These are phyloP conservation scores for Parambassis ranga DNA, from an alignment of 2,797 vertebrate genomes.

Conservation along the genomic window DNA sequence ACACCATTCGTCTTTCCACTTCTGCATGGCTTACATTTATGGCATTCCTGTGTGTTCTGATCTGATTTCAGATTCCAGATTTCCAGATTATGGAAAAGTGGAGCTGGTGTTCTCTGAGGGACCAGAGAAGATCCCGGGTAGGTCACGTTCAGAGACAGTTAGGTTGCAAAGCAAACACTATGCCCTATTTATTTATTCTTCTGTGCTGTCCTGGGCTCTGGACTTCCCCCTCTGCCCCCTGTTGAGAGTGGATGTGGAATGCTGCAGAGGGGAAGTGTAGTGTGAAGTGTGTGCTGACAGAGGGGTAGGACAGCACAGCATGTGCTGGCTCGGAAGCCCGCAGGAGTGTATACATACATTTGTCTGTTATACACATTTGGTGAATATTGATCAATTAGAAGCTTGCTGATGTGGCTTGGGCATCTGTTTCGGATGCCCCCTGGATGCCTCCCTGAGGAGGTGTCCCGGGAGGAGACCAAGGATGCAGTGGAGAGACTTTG, in stretches of 20 bases:
- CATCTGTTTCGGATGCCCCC: no score
- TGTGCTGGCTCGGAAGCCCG: conserved; percentile 45
- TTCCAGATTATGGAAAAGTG: conserved; percentile 90
- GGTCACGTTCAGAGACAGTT: background rate
- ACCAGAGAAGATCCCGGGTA: conserved; percentile 91
- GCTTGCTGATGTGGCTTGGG: no score
- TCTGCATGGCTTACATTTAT: conserved; percentile 10
- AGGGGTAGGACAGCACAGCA: conserved; percentile 66
- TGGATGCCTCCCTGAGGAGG: no score
- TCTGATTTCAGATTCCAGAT: conserved; percentile 89
- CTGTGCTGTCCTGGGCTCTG: background rate
- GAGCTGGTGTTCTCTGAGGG: conserved; percentile 92
- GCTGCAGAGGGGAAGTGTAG: conserved; percentile 68
- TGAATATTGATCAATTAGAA: no score
- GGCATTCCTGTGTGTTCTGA: conserved; percentile 37
- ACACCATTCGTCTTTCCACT: conserved; percentile 26
- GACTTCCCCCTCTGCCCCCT: conserved; percentile 36
- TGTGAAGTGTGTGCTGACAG: conserved; percentile 78
- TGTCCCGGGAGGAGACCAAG: no score
- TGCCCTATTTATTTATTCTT: conserved; percentile 10
- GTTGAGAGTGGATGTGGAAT: conserved; percentile 65
- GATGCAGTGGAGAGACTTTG: no score
- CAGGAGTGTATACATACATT: conserved; percentile 22
- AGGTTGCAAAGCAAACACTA: conserved; percentile 18
- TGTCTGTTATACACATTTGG: background rate